These are phyloP conservation scores for Agelas oroides DNA, from an alignment of 37 sponge, comb jelly and placozoan genomes.

Conservation along the genomic window DNA sequence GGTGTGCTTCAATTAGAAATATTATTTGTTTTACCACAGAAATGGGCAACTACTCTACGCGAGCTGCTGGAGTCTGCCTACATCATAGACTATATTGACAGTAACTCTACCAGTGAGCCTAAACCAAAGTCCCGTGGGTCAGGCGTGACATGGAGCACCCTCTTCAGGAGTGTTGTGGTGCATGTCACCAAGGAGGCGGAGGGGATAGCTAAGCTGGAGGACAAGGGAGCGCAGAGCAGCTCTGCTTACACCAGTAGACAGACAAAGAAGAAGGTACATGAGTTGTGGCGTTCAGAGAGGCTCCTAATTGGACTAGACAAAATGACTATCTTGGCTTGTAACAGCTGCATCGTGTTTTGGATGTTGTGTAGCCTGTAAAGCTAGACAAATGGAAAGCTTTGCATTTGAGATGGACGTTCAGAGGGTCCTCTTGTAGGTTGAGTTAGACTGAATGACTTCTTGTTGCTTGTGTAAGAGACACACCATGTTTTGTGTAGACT, in stretches of 20 bases:
- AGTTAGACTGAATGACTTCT: too few relatives aligned
- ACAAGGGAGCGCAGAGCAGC: conserved; percentile 17
- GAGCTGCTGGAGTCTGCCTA: conserved; percentile 37
- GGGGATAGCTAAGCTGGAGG: conserved; percentile 38
- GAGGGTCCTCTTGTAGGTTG: too few relatives aligned
- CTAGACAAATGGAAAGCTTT: too few relatives aligned
- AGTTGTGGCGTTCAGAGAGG: neutral
- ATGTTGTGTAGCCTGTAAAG: too few relatives aligned
- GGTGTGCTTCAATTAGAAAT: neutral
- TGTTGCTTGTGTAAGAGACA: too few relatives aligned
- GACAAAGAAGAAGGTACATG: conserved; percentile 49
- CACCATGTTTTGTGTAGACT: too few relatives aligned
- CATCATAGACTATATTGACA: conserved; percentile 38
- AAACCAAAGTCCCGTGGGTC: neutral
- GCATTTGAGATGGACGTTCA: too few relatives aligned
- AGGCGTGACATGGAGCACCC: conserved; percentile 16
- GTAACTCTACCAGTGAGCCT: neutral
- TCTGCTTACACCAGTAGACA: conserved; percentile 17
- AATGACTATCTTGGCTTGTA: too few relatives aligned
- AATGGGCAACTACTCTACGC: conserved; percentile 20
- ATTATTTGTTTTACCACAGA: conserved; percentile 7
- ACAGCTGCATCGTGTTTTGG: too few relatives aligned
- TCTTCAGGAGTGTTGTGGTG: conserved; percentile 23
- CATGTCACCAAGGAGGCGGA: conserved; percentile 40
- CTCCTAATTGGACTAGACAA: too few relatives aligned